Evolutionary conservation across 2,113 vertebrate genomes (phyloP), one percentile per base, ranked within the genome.

Genomic region (Tragelaphus buxtoni): DNA sequence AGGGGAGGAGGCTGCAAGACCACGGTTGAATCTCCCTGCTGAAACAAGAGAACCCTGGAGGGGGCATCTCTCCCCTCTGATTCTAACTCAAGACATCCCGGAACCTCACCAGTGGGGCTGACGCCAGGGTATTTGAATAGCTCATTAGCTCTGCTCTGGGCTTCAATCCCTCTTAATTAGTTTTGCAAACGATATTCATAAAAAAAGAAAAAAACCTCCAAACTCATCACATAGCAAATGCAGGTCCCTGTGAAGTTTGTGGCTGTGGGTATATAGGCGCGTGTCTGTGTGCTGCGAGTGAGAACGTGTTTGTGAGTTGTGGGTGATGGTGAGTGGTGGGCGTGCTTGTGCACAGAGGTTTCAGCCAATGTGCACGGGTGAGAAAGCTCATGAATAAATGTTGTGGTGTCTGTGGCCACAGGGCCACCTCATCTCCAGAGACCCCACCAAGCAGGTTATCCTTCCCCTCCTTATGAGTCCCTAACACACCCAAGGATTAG

Each of bases 71-170:
- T 32, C 80, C 24, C 63, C 49, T 72, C 63, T 63, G 74, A 28
- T 56, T 77, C 26, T 8, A 86, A 61, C 82, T 60, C 7, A 11
- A 49, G 60, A 69, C 5, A 39, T 53, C 49, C 32, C 85, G 5
- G 76, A 51, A 84, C 84, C 56, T 61, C 51, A 65, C n/a, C 61
- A 88, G 83, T 49, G 49, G 88, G 89, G 93, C 82, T 35, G 83
- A 51, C 63, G 95, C 96, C 97, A 97, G 96, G 92, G 94, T 77
- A 76, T 95, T 82, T 96, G 96, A 96, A 97, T 92, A 97, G 94
- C 96, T 98, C 97, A 96, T 97, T 97, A 98, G 96, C 95, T 98
- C 84, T 92, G 91, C 97, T 96, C 95, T 92, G 88, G 96, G 97
- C 90, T 94, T 91, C 94, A 87, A 95, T 97, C 91, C 84, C 77